phyloP scores from a whole-genome alignment of 2,888 invertebrate species.

The Fissipunctia ypsillon region DNA sequence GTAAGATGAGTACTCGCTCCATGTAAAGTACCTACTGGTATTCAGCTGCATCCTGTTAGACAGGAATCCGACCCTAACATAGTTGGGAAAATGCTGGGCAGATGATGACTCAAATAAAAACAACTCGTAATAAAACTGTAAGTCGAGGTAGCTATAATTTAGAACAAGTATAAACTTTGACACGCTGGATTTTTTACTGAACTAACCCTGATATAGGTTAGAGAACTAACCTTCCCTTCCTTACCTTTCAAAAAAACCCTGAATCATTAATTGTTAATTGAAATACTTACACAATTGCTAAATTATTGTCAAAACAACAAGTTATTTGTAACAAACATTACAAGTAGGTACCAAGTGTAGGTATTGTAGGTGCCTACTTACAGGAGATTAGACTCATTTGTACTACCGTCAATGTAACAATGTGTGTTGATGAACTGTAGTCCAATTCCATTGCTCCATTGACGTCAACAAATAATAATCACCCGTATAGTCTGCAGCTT shows the following conservation, averaged over 20 bases:
- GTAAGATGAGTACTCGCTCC: too few species aligned
- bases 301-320: conserved; percentile 39
- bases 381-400: conserved; percentile 52
- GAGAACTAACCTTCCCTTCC: background rate
- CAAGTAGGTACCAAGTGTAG: conserved; percentile 4
- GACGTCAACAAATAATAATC: conserved; percentile 76
- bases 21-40: too few species aligned
- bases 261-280: background rate
- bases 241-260: background rate
- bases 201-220: background rate
- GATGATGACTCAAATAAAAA: too few species aligned
- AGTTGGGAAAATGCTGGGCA: too few species aligned
- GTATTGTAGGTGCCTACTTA: conserved; percentile 2
- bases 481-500: conserved; percentile 72
- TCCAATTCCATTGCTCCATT: conserved; percentile 73
- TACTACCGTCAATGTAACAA: conserved; percentile 16
- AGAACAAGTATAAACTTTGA: background rate
- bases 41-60: too few species aligned
- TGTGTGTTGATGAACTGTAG: conserved; percentile 74
- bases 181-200: background rate
- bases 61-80: too few species aligned
- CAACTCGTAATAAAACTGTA: background rate
- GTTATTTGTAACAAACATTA: conserved; percentile 25
- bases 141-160: background rate
- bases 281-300: conserved; percentile 5